Conservation (phyloP, 2,113 vertebrate species). For the Baryphthengus martii region DNA sequence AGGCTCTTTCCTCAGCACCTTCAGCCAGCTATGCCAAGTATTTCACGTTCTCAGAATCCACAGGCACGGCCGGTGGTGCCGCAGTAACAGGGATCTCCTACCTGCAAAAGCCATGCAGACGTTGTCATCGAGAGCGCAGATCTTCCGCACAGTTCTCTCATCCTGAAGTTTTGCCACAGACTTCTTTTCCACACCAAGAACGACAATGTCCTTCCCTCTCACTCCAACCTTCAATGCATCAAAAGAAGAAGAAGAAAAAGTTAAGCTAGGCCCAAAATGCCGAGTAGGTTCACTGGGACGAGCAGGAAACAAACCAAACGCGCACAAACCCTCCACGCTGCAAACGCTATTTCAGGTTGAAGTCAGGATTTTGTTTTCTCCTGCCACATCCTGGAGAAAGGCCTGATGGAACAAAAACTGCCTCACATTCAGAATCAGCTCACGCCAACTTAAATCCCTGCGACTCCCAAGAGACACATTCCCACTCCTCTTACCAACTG, state of each 20-base stretch:
- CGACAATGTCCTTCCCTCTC: conserved; percentile 83
- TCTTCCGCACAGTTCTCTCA: conserved; percentile 86
- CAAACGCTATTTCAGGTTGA: not conserved
- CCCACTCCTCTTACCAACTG: not conserved
- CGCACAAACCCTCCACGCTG: fast-evolving
- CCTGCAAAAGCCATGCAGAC: conserved; percentile 90
- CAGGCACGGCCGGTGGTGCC: not conserved
- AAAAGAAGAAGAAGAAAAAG: not conserved
- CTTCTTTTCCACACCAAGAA: conserved; percentile 89
- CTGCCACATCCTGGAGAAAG: not conserved
- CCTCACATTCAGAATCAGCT: not conserved
- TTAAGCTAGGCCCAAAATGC: not conserved
- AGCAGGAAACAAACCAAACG: not conserved
- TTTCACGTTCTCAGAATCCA: not conserved
- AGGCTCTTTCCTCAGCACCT: not conserved
- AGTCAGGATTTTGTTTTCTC: not conserved
- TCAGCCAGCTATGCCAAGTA: not conserved
- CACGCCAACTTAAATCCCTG: not conserved
- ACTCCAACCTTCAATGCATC: conserved; percentile 76
- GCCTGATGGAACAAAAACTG: not conserved
- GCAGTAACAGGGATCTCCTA: not conserved
- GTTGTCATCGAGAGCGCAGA: conserved; percentile 85
- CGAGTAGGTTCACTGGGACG: not conserved
- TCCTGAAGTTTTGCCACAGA: conserved; percentile 87
- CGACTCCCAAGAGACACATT: not conserved